A percentile compares a stretch with the other conserved stretches of the same genome.
These are phyloP conservation scores for Cryptosula pallasiana DNA, from an alignment of 2,888 invertebrate genomes.

Conservation along the genomic window DNA sequence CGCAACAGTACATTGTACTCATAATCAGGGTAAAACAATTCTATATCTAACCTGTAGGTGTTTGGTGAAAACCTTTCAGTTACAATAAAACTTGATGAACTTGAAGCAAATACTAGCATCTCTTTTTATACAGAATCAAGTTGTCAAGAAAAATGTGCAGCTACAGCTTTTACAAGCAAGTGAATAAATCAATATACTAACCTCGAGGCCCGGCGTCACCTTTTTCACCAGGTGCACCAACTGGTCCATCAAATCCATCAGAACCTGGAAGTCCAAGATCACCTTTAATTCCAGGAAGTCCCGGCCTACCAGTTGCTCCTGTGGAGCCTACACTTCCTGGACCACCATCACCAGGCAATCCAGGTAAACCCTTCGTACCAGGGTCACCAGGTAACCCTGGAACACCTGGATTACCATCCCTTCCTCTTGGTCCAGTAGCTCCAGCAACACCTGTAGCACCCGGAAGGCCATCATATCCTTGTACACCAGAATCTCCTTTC, in stretches of 20 bases:
- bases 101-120: too few relatives aligned
- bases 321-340: conserved; percentile 16
- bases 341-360: conserved; percentile 25
- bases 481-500: conserved; percentile 26
- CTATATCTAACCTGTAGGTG: too few relatives aligned
- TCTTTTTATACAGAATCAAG: too few relatives aligned
- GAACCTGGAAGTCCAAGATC: conserved; percentile 27
- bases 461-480: conserved; percentile 4
- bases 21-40: too few relatives aligned
- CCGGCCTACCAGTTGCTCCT: conserved; percentile 26
- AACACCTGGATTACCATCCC: conserved; percentile 27
- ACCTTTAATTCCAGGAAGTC: conserved; percentile 29
- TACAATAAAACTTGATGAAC: too few relatives aligned
- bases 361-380: conserved; percentile 24
- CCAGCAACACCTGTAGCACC: conserved; percentile 25
- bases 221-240: conserved; percentile 16
- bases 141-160: too few relatives aligned
- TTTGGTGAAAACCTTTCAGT: too few relatives aligned
- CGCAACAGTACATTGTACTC: too few relatives aligned
- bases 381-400: conserved; percentile 27
- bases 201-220: conserved; percentile 24
- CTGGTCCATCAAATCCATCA: conserved; percentile 23
- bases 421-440: conserved; percentile 23
- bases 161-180: too few relatives aligned
- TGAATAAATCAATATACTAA: too few relatives aligned